Percentiles rank a stretch among this genome's conserved stretches.
Conservation (phyloP, 2,888 invertebrate genomes). For the Palloptera scutellata region DNA sequence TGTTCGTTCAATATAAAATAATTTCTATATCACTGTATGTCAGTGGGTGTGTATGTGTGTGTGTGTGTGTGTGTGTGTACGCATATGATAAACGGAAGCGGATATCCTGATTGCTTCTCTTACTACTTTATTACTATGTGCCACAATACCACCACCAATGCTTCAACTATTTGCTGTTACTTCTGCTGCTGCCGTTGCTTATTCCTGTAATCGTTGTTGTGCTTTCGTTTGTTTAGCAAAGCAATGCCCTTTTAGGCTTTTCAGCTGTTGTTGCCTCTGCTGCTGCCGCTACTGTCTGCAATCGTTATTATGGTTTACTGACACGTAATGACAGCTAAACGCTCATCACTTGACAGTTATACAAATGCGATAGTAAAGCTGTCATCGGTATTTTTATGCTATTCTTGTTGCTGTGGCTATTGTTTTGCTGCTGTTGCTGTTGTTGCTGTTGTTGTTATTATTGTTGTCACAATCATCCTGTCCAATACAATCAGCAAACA, state of each 20-base stretch:
- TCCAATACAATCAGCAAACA: not conserved
- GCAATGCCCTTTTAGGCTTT: too few relatives aligned
- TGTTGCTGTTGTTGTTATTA: conserved; percentile 21
- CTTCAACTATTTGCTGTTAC: not conserved
- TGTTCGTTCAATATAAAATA: conserved; percentile 14
- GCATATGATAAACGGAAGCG: not conserved
- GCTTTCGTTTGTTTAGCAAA: too few relatives aligned
- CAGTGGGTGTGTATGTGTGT: not conserved
- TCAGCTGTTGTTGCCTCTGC: too few relatives aligned
- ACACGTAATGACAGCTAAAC: conserved; percentile 30
- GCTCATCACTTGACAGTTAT: conserved; percentile 5
- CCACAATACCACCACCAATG: too few relatives aligned
- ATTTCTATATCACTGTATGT: conserved; percentile 3
- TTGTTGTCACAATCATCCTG: conserved; percentile 16
- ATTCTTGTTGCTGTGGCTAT: not conserved
- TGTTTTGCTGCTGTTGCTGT: not conserved
- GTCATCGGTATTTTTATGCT: not conserved
- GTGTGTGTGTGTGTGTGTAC: conserved; percentile 13
- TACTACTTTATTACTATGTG: not conserved
- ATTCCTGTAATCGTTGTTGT: too few relatives aligned
- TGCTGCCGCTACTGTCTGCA: too few relatives aligned
- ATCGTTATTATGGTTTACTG: conserved; percentile 14
- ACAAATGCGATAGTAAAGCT: too few relatives aligned
- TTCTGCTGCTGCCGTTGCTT: not conserved
- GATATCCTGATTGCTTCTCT: not conserved